Base-by-base conservation (phyloP, 1,140 invertebrate genomes). In the Batillaria attramentaria region DNA sequence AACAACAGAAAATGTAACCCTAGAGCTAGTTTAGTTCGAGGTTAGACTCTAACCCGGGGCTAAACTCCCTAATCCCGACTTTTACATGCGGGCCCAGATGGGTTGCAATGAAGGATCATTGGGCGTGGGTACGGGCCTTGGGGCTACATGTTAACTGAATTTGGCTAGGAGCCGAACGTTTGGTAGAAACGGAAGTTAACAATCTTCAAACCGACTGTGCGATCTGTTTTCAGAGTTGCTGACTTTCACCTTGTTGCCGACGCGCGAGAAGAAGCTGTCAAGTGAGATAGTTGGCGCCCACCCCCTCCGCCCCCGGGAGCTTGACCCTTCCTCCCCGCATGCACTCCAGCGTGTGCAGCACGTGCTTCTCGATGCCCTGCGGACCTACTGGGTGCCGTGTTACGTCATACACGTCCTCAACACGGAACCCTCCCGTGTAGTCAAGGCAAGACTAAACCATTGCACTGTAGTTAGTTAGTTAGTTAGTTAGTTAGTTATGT, bases 331-430 rank as follows among this genome's bases (percentile, higher is more conserved):
- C 54, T 75, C 73, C 60, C 18, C 20, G 33, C 54, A 75, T 0
- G 73, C 73, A 28, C 57, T 75, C 35, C 2, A 10, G 24, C 37
- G 16, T 35, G 73, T 75, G 37, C 73, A 75, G 24, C 54, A 18
- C 57, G 73, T 75, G 16, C 57, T 75, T 31, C 54, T 75, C 4
- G 54, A 33, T 3, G 73, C 73, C 20, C 57, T 75, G 54, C 73
- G 57, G 3, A 62, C 54, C 39, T 75, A 75, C n/a, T 75, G 73
- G 72, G 31, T 60, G n/a, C 73, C 73, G 28, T 62, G 54, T 54
- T 75, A 75, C 54, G 42, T 75, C 57, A 24, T 42, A 28, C 73
- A 75, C 73, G 73, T 75, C 54, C 73, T 75, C 3, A 20, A 33
- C 54, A 42, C 73, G n/a, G 54, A 75, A 28, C 73, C 54, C 20